Conservation (phyloP, 2,797 vertebrate species). For the Tragopan temminckii region DNA sequence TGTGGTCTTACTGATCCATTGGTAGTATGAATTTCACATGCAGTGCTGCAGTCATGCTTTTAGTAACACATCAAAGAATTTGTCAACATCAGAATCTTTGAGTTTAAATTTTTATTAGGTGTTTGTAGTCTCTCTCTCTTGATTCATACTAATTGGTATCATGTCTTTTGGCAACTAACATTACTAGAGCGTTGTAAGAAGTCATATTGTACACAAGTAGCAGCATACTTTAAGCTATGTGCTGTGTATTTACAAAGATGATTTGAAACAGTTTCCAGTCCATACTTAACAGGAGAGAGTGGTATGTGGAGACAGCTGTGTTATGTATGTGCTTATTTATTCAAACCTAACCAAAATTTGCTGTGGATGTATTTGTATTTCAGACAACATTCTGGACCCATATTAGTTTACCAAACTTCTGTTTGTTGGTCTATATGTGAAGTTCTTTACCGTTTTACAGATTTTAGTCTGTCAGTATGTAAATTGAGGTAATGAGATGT, state of each 20-base stretch:
- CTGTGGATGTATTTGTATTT: neutral
- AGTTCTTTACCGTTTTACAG: neutral
- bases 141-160: neutral
- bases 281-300: neutral
- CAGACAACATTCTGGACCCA: neutral
- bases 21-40: neutral
- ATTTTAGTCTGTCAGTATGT: neutral
- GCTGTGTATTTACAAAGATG: neutral
- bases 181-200: neutral
- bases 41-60: neutral
- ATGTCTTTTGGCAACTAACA: neutral
- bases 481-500: neutral
- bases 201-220: neutral
- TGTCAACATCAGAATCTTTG: neutral
- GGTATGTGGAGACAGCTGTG: neutral
- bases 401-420: neutral
- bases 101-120: neutral
- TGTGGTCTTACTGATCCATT: neutral
- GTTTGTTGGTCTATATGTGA: neutral
- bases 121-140: neutral
- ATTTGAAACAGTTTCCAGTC: neutral
- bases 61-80: neutral
- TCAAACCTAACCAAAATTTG: neutral
- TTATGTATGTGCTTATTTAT: too few species aligned
- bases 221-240: neutral